Base-by-base conservation (phyloP, 2,888 invertebrate genomes). In the Petrolisthes cinctipes region DNA sequence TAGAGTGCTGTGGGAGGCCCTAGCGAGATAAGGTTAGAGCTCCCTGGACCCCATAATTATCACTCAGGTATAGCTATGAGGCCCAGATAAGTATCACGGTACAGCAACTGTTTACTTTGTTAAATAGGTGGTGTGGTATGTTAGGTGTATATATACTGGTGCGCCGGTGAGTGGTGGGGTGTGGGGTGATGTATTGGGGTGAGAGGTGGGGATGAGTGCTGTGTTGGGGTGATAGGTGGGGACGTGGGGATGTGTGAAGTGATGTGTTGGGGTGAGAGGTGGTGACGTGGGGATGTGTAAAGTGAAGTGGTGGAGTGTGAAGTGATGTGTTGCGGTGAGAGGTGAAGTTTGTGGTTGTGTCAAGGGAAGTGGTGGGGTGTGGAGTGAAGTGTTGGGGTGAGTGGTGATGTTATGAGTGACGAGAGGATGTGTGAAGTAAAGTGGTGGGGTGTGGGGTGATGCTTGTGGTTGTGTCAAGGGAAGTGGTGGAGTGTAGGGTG, bases 301-400 rank as follows among this genome's bases (percentile, higher is more conserved):
- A 37, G 37, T 0, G 73, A 20, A 20, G n/a, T 14, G 23, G n/a
- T 7, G 76, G 14, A 4, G 37, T n/a, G 37, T 20, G 76, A n/a
- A 37, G 76, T 37, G 75, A 75, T 75, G 23, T 75, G 51, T 51
- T 23, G 4, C 37, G 51, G 51, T 4, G 80, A 56, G 57, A 80
- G 56, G n/a, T n/a, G 80, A 75, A 75, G 75, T 75, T 75, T 5
- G 23, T 75, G 37, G 51, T 75, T 75, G 75, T 37, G n/a, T n/a
- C n/a, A n/a, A n/a, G 71, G n/a, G 71, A n/a, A 71, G 71, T 7
- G 71, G 71, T 11, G 71, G 5, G n/a, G 71, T 11, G 71, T 11
- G 71, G 71, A n/a, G 9, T 5, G n/a, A 7, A 71, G 71, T 61
- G 61, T 9, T 14, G 14, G 61, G 6, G 61, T 9, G 61, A 6